Base-by-base conservation (phyloP, 2,888 invertebrate species). In the Tanytarsus gracilentus region DNA sequence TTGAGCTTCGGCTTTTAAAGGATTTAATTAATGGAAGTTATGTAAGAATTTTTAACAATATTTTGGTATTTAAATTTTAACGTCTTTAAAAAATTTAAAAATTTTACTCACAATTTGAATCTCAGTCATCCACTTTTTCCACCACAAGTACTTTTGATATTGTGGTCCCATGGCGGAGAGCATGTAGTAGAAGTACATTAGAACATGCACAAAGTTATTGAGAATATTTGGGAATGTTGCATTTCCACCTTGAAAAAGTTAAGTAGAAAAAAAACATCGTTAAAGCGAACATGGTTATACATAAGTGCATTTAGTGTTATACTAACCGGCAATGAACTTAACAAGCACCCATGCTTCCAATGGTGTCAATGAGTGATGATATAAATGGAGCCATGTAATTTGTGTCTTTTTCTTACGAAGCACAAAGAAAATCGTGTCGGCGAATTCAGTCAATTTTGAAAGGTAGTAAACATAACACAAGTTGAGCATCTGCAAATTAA, bases 151-250 rank as follows among this genome's bases (percentile, higher is more conserved):
- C 72, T 85, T 85, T 70, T 90, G 88, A 70, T 85, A 88, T 66
- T 85, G 81, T 1, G 94, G 95, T 39, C 95, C 89, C 75, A 93
- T 77, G 1, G 94, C 93, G 0, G 96, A 84, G 68, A 95, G 73
- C 78, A 95, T 80, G 68, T 94, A 94, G 72, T 96, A 97, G 33
- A 85, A 79, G 72, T 96, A 96, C 95, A 97, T 96, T 67, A 95
- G 81, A 62, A 96, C 85, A 70, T 96, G 96, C 18, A 97, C 94
- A 67, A 95, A 94, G 48, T 93, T 89, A 76, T 96, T 96, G 65
- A 95, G 80, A 63, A 93, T 69, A 67, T 74, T 74, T 61, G 74
- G 74, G 67, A 74, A 73, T 55, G 74, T 74, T 56, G 74, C 72
- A 65, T 74, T 74, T 60, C 74, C 81, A 61, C 90, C 88, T 74